Evolutionary conservation across 2,888 invertebrate genomes (phyloP), one percentile per base, ranked within the genome.

Genomic region (Fabriciana adippe): DNA sequence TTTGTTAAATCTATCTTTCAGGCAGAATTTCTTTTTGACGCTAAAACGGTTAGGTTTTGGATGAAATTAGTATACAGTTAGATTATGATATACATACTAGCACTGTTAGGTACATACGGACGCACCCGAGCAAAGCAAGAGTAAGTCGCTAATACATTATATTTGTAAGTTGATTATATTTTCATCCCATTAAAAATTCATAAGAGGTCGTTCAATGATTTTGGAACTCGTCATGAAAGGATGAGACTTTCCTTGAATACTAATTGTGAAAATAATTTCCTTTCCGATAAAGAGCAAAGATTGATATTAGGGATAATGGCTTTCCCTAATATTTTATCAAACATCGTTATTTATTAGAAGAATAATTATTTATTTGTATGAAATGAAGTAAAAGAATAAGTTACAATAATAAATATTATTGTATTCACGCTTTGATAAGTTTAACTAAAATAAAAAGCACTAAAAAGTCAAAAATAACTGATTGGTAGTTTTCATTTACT

Each of bases 191-290:
- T 48, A 47, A 13, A n/a, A 26, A 48, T 26, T 26, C n/a, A 6
- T 13, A 15, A 59, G 47, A 26, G 5, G 26, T 13, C 21, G 13
- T 48, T 26, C 18, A 45, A 45, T 47, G n/a, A 47, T 47, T 18
- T 47, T 15, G 47, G 47, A 57, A 47, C n/a, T 26, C 47, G 14
- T 21, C 18, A 47, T 8, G 8, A 47, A 16, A 56, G 18, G 1
- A 11, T 3, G 21, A 47, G n/a, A 57, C 57, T n/a, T 47, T n/a
- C 21, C 47, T 15, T 47, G 57, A 26, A 57, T 47, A 57, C 56
- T 47, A 57, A 57, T 47, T 57, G 26, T 45, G 47, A 21, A 47
- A 47, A 47, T 57, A 57, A 57, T 57, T 57, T 57, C 21, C n/a
- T 55, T 16, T 35, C 2, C 15, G 26, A 26, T 57, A 57, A 47